Base-by-base conservation (phyloP, 2,797 vertebrate genomes). In the Sciurus vulgaris region DNA sequence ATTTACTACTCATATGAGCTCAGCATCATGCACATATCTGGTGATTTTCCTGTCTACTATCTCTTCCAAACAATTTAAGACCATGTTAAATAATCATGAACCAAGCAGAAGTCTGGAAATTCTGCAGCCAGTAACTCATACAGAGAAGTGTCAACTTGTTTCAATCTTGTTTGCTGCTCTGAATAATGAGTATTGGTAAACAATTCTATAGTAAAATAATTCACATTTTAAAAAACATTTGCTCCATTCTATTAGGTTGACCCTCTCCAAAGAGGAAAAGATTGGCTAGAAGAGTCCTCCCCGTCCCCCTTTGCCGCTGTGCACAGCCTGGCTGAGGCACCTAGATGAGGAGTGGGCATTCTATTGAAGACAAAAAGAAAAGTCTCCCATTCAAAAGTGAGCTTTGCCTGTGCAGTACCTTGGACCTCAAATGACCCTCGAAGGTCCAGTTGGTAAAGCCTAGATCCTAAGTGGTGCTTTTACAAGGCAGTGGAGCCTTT, bases 61-160 rank as follows among this genome's bases (percentile, higher is more conserved):
- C 65, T 86, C 63, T 70, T 91, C 56, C 41, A 79, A 54, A 61
- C 78, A 44, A 65, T 95, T 87, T 83, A 54, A 96, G 88, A 93
- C 11, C 18, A 47, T 11, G 8, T 54, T 79, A 78, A 81, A 59
- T 77, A 87, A 73, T 79, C 41, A 73, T 22, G 49, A 81, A 92
- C 26, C 41, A 92, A 87, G 41, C 1, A 84, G 79, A 96, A 73
- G 33, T 44, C 65, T 77, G 20, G 72, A 22, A 12, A 69, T 61
- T 86, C 35, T 85, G 15, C 59, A 56, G 79, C 85, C 24, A 73
- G 8, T 54, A 89, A 38, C 69, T 88, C 28, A 77, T 11, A 47
- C 18, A 65, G 33, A 67, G 85, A 77, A 22, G 7, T 35, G 8
- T 67, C 24, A 12, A 41, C 15, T 85, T 84, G 70, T 30, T 47